These are phyloP conservation scores for Drosophila testacea DNA, from an alignment of 2,888 invertebrate species.

Conservation along the genomic window DNA sequence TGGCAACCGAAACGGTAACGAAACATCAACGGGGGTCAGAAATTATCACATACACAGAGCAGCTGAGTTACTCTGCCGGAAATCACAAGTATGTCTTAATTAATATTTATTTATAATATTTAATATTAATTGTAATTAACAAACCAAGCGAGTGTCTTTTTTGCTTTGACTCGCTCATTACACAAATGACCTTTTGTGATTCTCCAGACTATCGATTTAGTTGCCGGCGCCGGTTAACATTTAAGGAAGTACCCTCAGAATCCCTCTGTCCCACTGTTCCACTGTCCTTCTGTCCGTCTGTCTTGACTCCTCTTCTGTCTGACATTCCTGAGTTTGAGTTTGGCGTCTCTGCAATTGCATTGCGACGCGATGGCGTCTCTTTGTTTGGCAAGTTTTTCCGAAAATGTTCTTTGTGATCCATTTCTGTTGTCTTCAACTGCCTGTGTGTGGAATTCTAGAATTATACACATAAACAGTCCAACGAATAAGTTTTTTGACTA, in stretches of 20 bases:
- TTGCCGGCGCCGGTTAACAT: constrained; percentile 44
- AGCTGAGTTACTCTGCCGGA: constrained; percentile 18
- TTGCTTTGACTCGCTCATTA: background rate
- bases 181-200: constrained; percentile 23
- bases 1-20: constrained; percentile 35
- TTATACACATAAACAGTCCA: background rate
- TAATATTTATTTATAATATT: constrained; percentile 14
- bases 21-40: background rate
- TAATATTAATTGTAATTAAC: constrained; percentile 15
- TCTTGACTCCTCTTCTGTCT: background rate
- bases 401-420: constrained; percentile 31
- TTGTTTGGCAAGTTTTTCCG: constrained; percentile 35
- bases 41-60: background rate
- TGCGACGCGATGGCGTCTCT: constrained; percentile 37
- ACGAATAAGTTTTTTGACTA: no score
- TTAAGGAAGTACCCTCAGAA: constrained; percentile 27
- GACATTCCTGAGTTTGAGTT: constrained; percentile 3
- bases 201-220: constrained; percentile 60
- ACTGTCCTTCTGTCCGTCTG: background rate
- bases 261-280: background rate
- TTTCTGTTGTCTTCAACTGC: background rate
- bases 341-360: constrained; percentile 39
- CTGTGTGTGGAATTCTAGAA: constrained; percentile 4
- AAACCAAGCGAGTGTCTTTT: background rate
- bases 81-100: constrained; percentile 49